These are phyloP conservation scores for Aphrophora alni DNA, from an alignment of 2,888 invertebrate genomes.

Conservation along the genomic window DNA sequence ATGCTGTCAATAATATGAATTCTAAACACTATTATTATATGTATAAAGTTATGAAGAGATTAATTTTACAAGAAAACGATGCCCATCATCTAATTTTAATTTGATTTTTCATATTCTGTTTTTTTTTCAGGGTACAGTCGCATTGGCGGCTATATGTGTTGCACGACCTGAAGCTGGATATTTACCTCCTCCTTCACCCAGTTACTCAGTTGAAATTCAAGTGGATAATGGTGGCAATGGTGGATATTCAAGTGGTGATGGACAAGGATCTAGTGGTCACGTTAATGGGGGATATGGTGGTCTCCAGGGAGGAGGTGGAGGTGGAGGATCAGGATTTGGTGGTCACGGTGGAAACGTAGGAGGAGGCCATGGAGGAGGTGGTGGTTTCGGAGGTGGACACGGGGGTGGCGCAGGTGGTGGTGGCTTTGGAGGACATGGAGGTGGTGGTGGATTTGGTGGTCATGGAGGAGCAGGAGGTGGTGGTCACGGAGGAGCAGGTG, in stretches of 20 bases:
- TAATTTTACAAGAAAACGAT: no score
- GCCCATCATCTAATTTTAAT: no score
- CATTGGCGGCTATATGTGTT: neutral
- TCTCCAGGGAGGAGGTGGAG: no score
- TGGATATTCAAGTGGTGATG: no score
- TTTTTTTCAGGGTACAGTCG: neutral
- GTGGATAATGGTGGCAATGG: neutral
- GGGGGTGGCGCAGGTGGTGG: constrained; percentile 19
- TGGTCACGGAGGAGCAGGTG: constrained; percentile 17
- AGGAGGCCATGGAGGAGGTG: neutral
- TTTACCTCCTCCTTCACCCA: neutral
- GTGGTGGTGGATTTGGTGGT: constrained; percentile 17
- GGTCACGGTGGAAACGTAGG: neutral
- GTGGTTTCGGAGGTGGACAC: neutral
- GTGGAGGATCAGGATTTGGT: neutral
- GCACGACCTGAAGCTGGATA: neutral
- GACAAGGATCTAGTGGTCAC: no score
- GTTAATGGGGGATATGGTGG: no score
- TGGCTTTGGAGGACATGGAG: neutral
- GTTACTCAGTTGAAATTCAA: neutral
- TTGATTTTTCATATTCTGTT: no score
- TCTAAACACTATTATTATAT: no score
- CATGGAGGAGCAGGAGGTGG: constrained; percentile 10
- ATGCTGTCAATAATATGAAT: no score
- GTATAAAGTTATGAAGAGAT: no score